phyloP scores from a whole-genome alignment of 2,888 invertebrate species.

The Thera obeliscata region DNA sequence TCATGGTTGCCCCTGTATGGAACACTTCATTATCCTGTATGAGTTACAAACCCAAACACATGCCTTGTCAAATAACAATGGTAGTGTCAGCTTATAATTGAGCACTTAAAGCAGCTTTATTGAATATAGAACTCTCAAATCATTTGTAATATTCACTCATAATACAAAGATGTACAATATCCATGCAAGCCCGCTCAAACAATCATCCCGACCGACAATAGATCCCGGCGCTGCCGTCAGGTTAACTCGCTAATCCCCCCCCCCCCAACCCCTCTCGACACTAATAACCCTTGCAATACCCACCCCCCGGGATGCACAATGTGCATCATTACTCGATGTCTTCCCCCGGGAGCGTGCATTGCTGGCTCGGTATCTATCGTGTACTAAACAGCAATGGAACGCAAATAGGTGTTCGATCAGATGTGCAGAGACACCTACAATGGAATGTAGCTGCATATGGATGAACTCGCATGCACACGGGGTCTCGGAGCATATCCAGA shows the following conservation, averaged over 20 bases:
- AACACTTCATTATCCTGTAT: too few species aligned
- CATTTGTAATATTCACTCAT: neutral
- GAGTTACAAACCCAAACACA: too few species aligned
- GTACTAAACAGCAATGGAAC: conserved; percentile 14
- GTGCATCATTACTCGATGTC: conserved; percentile 17
- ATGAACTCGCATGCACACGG: neutral
- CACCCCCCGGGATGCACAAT: conserved; percentile 12
- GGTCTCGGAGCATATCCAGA: too few species aligned
- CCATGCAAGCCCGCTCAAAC: conserved; percentile 5
- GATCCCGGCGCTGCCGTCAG: conserved; percentile 6
- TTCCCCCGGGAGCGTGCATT: conserved; percentile 13
- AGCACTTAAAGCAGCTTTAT: too few species aligned
- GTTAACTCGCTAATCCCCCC: conserved; percentile 12
- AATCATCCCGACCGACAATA: conserved; percentile 10
- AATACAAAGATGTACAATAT: neutral
- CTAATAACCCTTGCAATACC: conserved; percentile 23
- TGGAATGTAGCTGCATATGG: neutral
- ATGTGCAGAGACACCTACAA: neutral
- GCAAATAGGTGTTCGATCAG: conserved; percentile 10
- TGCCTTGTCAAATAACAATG: too few species aligned
- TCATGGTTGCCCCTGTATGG: too few species aligned
- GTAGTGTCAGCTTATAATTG: too few species aligned
- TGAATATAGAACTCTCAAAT: neutral
- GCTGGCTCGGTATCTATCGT: conserved; percentile 6
- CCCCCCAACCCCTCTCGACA: neutral